phyloP scores from a whole-genome alignment of 2,113 vertebrate genomes.

The Catharus minimus region DNA sequence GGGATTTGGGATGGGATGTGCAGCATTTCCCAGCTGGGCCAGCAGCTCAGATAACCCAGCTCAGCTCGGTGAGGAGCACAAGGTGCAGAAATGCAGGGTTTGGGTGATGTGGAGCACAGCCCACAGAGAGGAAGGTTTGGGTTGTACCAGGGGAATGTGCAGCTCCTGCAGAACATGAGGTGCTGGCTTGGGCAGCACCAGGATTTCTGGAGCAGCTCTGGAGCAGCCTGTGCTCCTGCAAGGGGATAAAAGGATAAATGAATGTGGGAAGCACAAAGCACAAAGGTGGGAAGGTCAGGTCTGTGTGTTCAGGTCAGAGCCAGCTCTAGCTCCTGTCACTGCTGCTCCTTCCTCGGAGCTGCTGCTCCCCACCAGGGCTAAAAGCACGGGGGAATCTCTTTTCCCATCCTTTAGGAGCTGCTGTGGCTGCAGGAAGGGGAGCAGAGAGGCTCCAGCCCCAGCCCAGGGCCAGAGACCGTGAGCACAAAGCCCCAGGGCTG shows the following conservation, averaged over 20 bases:
- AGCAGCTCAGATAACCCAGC: background rate
- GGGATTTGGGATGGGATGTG: background rate
- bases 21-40: background rate
- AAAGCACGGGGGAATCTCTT: rapidly evolving
- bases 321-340: background rate
- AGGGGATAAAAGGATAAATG: rapidly evolving
- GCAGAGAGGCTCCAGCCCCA: background rate
- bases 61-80: background rate
- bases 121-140: rapidly evolving
- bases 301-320: rapidly evolving
- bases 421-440: background rate
- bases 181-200: background rate
- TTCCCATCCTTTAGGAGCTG: rapidly evolving
- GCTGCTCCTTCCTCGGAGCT: background rate
- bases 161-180: background rate
- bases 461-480: rapidly evolving
- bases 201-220: background rate
- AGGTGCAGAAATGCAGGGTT: background rate
- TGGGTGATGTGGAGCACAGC: rapidly evolving
- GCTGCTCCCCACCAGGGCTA: background rate
- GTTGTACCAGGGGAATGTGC: rapidly evolving
- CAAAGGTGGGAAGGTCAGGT: background rate
- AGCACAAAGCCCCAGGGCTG: background rate
- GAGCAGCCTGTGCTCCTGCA: background rate
- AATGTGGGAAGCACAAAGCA: rapidly evolving